Conservation (phyloP, 2,113 vertebrate genomes). For the Crotalus horridus region DNA sequence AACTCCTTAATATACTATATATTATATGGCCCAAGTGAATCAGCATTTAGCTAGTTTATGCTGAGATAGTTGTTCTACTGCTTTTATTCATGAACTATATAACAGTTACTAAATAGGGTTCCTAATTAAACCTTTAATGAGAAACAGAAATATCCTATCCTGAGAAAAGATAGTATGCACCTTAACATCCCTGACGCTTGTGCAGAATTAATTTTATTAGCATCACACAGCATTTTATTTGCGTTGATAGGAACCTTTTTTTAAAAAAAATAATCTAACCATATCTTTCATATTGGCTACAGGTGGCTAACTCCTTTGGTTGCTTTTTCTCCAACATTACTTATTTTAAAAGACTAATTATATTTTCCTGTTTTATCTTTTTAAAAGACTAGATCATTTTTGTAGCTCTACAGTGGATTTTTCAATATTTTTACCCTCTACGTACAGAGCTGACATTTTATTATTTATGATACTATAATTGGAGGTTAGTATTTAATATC, state of each 20-base stretch:
- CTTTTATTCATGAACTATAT: background rate
- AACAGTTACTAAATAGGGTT: background rate
- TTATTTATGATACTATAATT: background rate
- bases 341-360: background rate
- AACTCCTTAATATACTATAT: background rate
- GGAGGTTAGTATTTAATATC: background rate
- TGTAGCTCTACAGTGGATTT: background rate
- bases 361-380: background rate
- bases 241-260: background rate
- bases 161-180: background rate
- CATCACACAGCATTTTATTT: background rate
- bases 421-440: background rate
- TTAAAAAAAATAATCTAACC: background rate
- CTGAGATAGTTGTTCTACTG: conserved; percentile 7
- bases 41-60: background rate
- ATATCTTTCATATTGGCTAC: background rate
- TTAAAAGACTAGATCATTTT: background rate
- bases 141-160: background rate
- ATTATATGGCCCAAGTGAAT: background rate
- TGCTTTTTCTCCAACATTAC: background rate
- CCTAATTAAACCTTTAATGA: background rate
- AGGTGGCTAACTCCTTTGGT: background rate
- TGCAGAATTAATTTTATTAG: background rate
- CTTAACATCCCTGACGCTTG: background rate
- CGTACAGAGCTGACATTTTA: background rate